phyloP scores from a whole-genome alignment of 2,113 vertebrate species.

The Falco punctatus region DNA sequence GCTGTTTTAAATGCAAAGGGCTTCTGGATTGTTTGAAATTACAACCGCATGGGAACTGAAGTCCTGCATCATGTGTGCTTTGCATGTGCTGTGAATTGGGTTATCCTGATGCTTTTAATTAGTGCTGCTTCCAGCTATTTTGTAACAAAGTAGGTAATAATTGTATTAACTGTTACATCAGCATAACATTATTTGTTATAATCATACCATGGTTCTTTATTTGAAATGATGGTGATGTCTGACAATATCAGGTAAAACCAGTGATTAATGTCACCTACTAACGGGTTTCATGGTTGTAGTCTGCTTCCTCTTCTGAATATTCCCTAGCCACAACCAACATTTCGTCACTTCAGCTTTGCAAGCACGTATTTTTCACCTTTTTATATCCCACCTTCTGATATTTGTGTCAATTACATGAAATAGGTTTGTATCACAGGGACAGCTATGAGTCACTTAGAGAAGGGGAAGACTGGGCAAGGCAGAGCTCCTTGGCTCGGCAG shows the following conservation, averaged over 20 bases:
- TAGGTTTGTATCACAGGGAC: not conserved
- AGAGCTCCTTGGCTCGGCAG: not conserved
- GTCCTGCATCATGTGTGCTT: constrained; percentile 52
- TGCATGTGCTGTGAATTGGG: constrained; percentile 50
- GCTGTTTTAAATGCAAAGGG: not conserved
- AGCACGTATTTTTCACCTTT: constrained; percentile 56
- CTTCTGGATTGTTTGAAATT: not conserved
- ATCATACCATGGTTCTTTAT: constrained; percentile 49
- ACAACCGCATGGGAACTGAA: not conserved
- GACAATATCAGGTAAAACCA: constrained; percentile 56
- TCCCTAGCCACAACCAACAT: constrained; percentile 35
- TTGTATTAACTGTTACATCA: constrained; percentile 66
- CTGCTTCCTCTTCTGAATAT: constrained; percentile 63
- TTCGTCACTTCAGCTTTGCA: constrained; percentile 58
- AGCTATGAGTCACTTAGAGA: not conserved
- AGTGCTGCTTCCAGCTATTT: constrained; percentile 62
- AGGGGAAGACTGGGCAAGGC: not conserved
- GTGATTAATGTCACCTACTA: constrained; percentile 77
- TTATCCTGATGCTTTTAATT: constrained; percentile 61
- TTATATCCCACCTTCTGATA: constrained; percentile 18
- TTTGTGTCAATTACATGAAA: not conserved
- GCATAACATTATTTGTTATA: constrained; percentile 63
- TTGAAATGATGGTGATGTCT: constrained; percentile 52
- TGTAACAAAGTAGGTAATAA: constrained; percentile 36
- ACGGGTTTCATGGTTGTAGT: constrained; percentile 56